Evolutionary conservation across 2,113 vertebrate genomes (phyloP).

Genomic region (Pseudopipra pipra): DNA sequence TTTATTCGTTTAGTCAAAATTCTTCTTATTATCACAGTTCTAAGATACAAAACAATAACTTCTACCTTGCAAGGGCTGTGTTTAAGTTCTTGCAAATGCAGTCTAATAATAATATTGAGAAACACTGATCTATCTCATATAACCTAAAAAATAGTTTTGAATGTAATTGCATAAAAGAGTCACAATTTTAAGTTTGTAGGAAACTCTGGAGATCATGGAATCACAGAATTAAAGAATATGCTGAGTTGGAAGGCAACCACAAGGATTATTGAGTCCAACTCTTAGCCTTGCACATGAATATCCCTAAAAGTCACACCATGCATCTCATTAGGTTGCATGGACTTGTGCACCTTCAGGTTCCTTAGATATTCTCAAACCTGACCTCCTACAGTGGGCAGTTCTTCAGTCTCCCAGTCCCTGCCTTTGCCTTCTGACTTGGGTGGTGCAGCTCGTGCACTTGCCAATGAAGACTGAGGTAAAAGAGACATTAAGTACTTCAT

Average conservation of each 20-base stretch:
- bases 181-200: background rate
- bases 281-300: background rate
- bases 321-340: background rate
- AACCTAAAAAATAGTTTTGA: background rate
- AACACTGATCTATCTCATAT: background rate
- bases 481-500: background rate
- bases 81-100: background rate
- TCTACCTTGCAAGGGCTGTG: background rate
- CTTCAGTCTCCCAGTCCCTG: background rate
- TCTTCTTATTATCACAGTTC: background rate
- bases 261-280: background rate
- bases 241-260: background rate
- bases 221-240: background rate
- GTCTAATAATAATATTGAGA: background rate
- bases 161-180: background rate
- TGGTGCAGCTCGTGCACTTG: too few species aligned
- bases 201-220: background rate
- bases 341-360: background rate
- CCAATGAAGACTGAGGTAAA: background rate
- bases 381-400: background rate
- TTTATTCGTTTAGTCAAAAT: background rate
- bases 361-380: background rate
- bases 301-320: background rate
- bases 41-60: background rate
- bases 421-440: background rate